Base-by-base conservation (phyloP, 37 sponge, comb jelly and placozoan species). In the Bolinopsis microptera region DNA sequence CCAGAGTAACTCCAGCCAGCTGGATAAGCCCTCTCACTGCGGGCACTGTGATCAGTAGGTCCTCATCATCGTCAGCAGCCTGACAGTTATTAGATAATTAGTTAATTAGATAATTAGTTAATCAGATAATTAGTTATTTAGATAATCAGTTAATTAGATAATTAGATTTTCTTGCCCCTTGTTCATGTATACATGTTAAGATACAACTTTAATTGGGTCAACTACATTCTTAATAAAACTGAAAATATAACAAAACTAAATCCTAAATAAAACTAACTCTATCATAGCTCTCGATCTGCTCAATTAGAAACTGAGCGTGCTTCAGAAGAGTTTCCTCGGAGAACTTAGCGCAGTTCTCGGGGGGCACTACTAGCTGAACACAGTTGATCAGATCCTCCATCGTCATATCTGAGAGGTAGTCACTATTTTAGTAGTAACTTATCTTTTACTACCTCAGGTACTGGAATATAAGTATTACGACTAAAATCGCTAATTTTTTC, bases 251-350 rank as follows among this genome's bases (percentile, higher is more conserved):
- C 30, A 28, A 26, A n/a, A 26, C 30, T 24, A 70, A 28, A 70
- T 24, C 30, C 26, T 24, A 26, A 28, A 70, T n/a, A n/a, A n/a
- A 70, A 28, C 95, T 96, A 69, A 67, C 95, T 32, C 76, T 83
- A 76, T 97, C 97, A 69, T 97, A 97, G 37, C 96, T 97, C 94
- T 97, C 97, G 23, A 95, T 92, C 94, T 97, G 97, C 92, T 97
- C 97, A 34, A 97, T 96, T 68, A 97, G 74, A 69, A 97, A 97
- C 94, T 96, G 97, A 32, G 97, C 97, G 38, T 97, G 95, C 0
- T 94, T 68, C 39, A 96, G 94, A 21, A 97, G 94, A 39, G 88
- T 68, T n/a, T 97, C 97, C 39, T 97, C 97, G 13, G 96, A 95
- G 94, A 97, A 96, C n/a, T 83, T 94, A 38, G 80, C 76, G 92